phyloP scores from a whole-genome alignment of 1,140 invertebrate genomes.

The Pantala flavescens region DNA sequence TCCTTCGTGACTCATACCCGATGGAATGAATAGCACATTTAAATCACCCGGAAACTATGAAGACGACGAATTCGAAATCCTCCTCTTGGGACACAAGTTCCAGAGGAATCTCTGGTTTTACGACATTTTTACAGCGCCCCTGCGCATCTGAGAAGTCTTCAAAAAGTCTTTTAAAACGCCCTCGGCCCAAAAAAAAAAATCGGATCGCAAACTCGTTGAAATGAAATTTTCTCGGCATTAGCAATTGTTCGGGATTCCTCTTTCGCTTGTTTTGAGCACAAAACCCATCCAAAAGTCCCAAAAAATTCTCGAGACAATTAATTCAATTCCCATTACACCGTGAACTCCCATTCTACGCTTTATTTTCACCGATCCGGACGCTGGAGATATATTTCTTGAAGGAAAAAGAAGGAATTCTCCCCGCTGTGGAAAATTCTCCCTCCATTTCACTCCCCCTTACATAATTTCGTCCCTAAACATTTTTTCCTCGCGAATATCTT shows the following conservation, averaged over 20 bases:
- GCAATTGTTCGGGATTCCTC: background rate
- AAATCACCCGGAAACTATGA: too few species aligned
- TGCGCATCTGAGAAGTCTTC: too few species aligned
- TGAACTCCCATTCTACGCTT: background rate
- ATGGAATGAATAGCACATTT: too few species aligned
- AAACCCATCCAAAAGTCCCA: background rate
- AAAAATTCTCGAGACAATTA: background rate
- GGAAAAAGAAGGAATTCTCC: background rate
- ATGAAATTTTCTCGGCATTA: background rate
- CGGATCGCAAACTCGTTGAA: too few species aligned
- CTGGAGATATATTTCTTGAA: slow-evolving; percentile 2
- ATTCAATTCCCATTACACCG: slow-evolving; percentile 6
- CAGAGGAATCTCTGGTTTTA: too few species aligned
- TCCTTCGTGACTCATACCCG: too few species aligned
- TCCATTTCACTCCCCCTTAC: background rate
- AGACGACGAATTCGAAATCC: too few species aligned
- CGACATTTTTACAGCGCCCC: too few species aligned
- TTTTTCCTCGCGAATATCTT: background rate
- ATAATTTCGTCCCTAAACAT: slow-evolving; percentile 3
- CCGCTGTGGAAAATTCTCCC: background rate
- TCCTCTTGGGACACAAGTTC: too few species aligned
- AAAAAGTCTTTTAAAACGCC: too few species aligned
- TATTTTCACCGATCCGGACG: background rate
- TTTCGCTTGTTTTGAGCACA: background rate
- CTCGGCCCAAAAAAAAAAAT: too few species aligned